Percentiles rank a stretch among this genome's conserved stretches.
These are phyloP conservation scores for Epizoanthus scotinus DNA, from an alignment of 92 coral and sea anemone species.

Conservation along the genomic window DNA sequence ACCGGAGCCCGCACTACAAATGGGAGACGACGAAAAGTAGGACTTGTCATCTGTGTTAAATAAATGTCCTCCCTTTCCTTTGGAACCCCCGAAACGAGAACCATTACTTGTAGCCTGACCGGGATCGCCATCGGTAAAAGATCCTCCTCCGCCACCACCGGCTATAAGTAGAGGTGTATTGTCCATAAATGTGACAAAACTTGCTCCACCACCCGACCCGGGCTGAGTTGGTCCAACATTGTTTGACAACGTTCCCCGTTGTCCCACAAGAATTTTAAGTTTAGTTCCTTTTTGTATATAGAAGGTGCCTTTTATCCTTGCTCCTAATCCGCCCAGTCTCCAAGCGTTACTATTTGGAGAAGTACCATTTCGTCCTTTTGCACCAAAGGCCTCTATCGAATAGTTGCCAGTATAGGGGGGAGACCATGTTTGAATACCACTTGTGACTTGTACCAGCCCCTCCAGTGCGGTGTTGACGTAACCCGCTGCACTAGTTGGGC, in stretches of 20 bases:
- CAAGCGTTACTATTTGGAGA: neutral
- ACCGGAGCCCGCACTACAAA: conserved; percentile 72
- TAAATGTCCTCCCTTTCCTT: conserved; percentile 60
- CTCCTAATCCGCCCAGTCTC: conserved; percentile 79
- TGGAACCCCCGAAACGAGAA: conserved; percentile 60
- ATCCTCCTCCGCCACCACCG: conserved; percentile 93
- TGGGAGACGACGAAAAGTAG: conserved; percentile 1
- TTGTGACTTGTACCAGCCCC: conserved; percentile 59
- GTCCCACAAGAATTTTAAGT: conserved; percentile 77
- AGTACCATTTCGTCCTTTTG: conserved; percentile 81
- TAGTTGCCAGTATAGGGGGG: conserved; percentile 72
- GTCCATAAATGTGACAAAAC: conserved; percentile 66
- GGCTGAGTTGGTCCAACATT: conserved; percentile 30
- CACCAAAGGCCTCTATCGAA: conserved; percentile 72
- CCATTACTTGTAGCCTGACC: conserved; percentile 72
- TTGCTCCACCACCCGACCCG: conserved; percentile 91
- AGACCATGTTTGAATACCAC: conserved; percentile 74
- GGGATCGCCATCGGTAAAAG: conserved; percentile 71
- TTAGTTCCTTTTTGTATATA: conserved; percentile 45
- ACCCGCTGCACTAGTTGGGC: conserved; percentile 55
- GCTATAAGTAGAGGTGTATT: conserved; percentile 69
- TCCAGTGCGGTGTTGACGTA: conserved; percentile 67
- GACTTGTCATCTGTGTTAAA: conserved; percentile 35
- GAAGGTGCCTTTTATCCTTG: conserved; percentile 70
- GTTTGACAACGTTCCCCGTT: conserved; percentile 51